These are phyloP conservation scores for Zaprionus kolodkinae DNA, from an alignment of 1,140 invertebrate genomes.

Conservation along the genomic window DNA sequence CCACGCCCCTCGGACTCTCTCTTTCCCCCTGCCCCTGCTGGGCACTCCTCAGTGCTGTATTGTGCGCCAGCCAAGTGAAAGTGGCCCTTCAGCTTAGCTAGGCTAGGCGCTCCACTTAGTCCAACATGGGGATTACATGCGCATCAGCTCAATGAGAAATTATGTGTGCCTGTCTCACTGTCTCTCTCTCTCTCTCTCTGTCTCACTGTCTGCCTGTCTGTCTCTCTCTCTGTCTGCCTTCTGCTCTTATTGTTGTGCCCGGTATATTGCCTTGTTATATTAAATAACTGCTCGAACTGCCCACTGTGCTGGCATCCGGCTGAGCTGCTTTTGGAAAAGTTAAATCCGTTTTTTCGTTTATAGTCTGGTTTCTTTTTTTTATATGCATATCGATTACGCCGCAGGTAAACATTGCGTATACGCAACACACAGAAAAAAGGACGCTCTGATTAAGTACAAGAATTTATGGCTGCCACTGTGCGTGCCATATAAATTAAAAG, in stretches of 20 bases:
- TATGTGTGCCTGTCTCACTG: slow-evolving; percentile 43
- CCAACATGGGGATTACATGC: slow-evolving; percentile 69
- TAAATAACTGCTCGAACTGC: slow-evolving; percentile 6
- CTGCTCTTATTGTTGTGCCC: background rate
- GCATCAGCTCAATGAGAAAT: slow-evolving; percentile 79
- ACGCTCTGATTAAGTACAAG: slow-evolving; percentile 56
- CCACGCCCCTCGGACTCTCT: background rate
- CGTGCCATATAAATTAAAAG: slow-evolving; percentile 74
- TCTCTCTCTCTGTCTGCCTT: slow-evolving; percentile 5
- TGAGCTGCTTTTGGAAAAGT: slow-evolving; percentile 2
- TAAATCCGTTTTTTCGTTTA: slow-evolving; percentile 1
- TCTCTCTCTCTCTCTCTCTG: slow-evolving; percentile 19
- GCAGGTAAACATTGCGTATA: slow-evolving; percentile 60
- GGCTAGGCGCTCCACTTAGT: slow-evolving; percentile 31
- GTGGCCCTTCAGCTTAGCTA: slow-evolving; percentile 40
- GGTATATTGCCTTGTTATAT: slow-evolving; percentile 33
- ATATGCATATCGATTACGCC: slow-evolving; percentile 37
- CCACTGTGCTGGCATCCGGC: background rate
- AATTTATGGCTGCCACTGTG: slow-evolving; percentile 63
- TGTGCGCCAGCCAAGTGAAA: slow-evolving; percentile 45
- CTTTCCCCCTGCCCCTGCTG: background rate
- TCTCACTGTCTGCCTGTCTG: background rate
- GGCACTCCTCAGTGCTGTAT: slow-evolving; percentile 26
- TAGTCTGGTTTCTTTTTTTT: slow-evolving; percentile 9
- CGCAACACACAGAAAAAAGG: slow-evolving; percentile 9